These are phyloP conservation scores for Tetranychus piercei DNA, from an alignment of 2,888 invertebrate species.

Conservation along the genomic window DNA sequence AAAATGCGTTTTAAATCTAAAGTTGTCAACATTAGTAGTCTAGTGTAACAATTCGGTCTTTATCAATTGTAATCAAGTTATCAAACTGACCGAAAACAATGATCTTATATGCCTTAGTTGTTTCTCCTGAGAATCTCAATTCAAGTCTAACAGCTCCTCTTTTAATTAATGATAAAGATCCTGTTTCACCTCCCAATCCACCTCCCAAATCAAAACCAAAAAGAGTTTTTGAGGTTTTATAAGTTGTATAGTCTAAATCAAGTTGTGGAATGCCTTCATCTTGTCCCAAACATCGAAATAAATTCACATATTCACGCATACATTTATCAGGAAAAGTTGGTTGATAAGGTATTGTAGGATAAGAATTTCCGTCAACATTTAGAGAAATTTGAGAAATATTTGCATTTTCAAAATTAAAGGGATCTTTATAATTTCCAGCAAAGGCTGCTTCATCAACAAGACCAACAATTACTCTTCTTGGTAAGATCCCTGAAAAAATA, in stretches of 20 bases:
- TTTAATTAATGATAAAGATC: neutral
- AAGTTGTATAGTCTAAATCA: neutral
- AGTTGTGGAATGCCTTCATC: neutral
- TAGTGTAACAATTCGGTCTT: neutral
- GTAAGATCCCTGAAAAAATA: slow-evolving; percentile 7
- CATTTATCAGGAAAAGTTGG: slow-evolving; percentile 4
- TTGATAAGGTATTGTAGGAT: too few relatives aligned
- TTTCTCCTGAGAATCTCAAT: neutral
- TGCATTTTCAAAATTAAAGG: too few relatives aligned
- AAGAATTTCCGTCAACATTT: too few relatives aligned
- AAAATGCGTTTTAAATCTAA: too few relatives aligned
- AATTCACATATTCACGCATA: neutral
- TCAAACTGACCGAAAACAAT: slow-evolving; percentile 14
- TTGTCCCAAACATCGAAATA: slow-evolving; percentile 4
- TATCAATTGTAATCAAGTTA: slow-evolving; percentile 5
- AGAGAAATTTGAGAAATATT: too few relatives aligned
- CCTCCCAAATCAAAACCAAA: neutral
- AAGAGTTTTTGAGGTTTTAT: neutral
- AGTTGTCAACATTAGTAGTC: neutral
- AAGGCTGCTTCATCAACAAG: too few relatives aligned
- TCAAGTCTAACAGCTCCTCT: neutral
- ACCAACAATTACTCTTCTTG: neutral
- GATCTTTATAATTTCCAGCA: too few relatives aligned
- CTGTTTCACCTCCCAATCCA: neutral
- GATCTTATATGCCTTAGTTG: neutral